Evolutionary conservation across 2,888 invertebrate genomes (phyloP).

Genomic region (Fissipunctia ypsillon): DNA sequence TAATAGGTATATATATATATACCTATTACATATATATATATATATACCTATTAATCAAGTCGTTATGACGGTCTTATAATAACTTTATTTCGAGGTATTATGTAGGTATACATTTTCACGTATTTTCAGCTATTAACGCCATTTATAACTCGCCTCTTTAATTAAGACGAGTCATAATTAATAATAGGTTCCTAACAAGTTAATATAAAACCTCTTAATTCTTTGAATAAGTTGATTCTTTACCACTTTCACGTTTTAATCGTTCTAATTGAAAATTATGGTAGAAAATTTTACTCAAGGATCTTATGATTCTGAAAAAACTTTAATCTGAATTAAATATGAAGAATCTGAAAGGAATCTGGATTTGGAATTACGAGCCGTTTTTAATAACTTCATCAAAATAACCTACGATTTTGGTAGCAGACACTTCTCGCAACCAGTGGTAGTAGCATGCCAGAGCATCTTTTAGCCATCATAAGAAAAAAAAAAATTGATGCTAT

Average conservation of each 20-base stretch:
- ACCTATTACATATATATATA: too few species aligned
- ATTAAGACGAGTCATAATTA: slow-evolving; percentile 36
- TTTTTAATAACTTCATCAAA: too few species aligned
- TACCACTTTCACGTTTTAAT: neutral
- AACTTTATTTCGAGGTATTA: neutral
- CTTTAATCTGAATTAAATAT: neutral
- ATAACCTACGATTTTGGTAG: too few species aligned
- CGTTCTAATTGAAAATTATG: slow-evolving; percentile 7
- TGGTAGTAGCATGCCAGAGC: too few species aligned
- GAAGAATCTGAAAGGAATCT: neutral
- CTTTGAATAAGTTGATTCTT: neutral
- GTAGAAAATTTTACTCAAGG: slow-evolving; percentile 2
- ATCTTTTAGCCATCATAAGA: neutral
- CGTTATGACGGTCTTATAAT: too few species aligned
- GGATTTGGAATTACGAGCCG: too few species aligned
- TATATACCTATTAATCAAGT: too few species aligned
- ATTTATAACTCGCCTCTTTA: slow-evolving; percentile 21
- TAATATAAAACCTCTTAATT: slow-evolving; percentile 35
- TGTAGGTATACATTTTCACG: neutral
- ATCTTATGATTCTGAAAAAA: neutral
- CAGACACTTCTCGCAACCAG: too few species aligned
- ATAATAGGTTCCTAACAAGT: slow-evolving; percentile 50
- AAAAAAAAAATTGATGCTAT: too few species aligned
- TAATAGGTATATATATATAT: too few species aligned
- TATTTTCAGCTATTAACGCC: slow-evolving; percentile 21